Conservation (phyloP, 2,113 vertebrate genomes). For the Phainopepla nitens region DNA sequence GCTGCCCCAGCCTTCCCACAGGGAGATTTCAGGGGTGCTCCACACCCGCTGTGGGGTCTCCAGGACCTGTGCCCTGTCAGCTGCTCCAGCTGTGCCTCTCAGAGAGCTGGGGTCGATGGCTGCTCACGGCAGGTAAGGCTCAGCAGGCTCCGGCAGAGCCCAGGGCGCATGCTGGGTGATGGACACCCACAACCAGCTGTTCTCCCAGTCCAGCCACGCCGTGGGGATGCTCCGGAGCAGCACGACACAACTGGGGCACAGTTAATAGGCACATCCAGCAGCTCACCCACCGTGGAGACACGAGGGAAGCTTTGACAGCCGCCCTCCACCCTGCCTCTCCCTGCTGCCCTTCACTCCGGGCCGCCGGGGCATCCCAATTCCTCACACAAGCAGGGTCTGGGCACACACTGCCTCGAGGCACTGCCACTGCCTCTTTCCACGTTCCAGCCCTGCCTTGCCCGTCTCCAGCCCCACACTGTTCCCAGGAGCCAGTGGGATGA, state of each 20-base stretch:
- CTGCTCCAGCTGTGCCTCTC: not conserved
- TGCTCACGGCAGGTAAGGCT: not conserved
- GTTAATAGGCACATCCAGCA: not conserved
- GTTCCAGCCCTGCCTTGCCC: not conserved
- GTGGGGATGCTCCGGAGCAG: accelerated
- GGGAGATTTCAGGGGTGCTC: not conserved
- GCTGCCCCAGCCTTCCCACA: not conserved
- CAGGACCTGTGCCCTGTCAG: not conserved
- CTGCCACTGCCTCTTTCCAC: not conserved
- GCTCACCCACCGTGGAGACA: not conserved
- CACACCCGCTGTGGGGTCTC: not conserved
- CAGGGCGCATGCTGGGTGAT: accelerated
- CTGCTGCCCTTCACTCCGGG: not conserved
- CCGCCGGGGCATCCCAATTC: accelerated
- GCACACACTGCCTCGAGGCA: accelerated
- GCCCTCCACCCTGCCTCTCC: not conserved
- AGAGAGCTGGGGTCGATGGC: not conserved
- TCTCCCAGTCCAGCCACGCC: accelerated
- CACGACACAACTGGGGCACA: not conserved
- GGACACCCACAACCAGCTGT: not conserved
- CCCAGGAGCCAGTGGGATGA: no score
- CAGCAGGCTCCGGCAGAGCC: not conserved
- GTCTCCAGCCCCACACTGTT: not conserved
- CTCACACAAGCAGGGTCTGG: not conserved
- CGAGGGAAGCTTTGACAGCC: not conserved